Percentiles rank a stretch among this genome's conserved stretches.
Evolutionary conservation across 1,140 invertebrate genomes (phyloP).

Genomic region (Zaprionus vittiger): DNA sequence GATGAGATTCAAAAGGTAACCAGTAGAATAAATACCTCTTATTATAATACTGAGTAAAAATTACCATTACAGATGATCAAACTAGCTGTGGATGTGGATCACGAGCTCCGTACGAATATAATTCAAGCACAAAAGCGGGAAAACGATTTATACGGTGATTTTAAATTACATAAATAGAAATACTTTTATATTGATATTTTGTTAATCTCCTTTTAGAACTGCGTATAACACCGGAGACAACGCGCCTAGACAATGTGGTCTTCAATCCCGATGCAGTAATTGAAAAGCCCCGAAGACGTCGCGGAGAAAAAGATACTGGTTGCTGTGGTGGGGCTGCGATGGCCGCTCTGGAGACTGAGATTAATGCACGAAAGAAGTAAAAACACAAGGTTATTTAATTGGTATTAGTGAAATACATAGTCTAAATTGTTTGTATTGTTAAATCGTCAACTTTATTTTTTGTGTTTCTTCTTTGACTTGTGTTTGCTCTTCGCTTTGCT

Average conservation of each 20-base stretch:
- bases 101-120: slow-evolving; percentile 79
- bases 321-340: slow-evolving; percentile 67
- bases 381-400: slow-evolving; percentile 15
- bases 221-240: slow-evolving; percentile 73
- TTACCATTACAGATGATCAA: slow-evolving; percentile 62
- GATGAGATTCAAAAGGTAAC: slow-evolving; percentile 73
- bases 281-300: slow-evolving; percentile 45
- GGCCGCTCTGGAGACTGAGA: slow-evolving; percentile 52
- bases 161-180: slow-evolving; percentile 54
- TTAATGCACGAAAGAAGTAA: slow-evolving; percentile 55
- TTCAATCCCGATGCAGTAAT: slow-evolving; percentile 77
- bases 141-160: slow-evolving; percentile 69
- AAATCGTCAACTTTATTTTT: slow-evolving; percentile 45
- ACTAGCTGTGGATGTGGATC: slow-evolving; percentile 69
- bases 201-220: slow-evolving; percentile 43
- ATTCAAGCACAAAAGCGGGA: slow-evolving; percentile 71
- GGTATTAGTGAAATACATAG: slow-evolving; percentile 27
- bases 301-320: slow-evolving; percentile 41
- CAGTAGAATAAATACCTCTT: background rate
- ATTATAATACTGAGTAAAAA: background rate
- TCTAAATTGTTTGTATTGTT: slow-evolving; percentile 36
- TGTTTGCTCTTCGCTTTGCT: slow-evolving; percentile 54
- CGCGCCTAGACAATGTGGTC: slow-evolving; percentile 71
- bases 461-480: slow-evolving; percentile 66
- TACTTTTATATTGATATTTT: background rate